phyloP scores from a whole-genome alignment of 2,797 vertebrate genomes.

The Bufotes viridis region DNA sequence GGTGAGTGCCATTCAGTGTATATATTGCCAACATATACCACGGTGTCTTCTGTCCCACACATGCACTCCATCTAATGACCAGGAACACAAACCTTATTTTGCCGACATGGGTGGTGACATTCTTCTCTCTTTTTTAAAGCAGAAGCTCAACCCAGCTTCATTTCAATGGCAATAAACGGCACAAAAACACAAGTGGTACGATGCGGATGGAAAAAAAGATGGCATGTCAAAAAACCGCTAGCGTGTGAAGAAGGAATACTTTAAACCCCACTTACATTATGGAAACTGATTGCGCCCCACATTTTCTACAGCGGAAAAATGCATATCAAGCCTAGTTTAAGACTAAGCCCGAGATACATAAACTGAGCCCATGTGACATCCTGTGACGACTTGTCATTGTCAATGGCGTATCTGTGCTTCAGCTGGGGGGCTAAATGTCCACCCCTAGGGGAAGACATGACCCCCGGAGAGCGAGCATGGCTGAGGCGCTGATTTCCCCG shows the following conservation, averaged over 20 bases:
- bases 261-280: neutral
- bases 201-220: neutral
- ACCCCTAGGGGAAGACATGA: slow-evolving; percentile 16
- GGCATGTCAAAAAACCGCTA: neutral
- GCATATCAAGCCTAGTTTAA: too few species aligned
- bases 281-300: neutral
- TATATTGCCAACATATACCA: too few species aligned
- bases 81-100: too few species aligned
- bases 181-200: neutral
- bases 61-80: too few species aligned
- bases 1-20: too few species aligned
- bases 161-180: neutral
- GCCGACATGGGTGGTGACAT: too few species aligned
- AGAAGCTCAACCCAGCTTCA: too few species aligned
- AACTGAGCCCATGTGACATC: neutral
- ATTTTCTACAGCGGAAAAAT: neutral
- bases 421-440: neutral
- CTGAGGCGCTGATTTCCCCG: slow-evolving; percentile 25
- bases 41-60: too few species aligned
- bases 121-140: too few species aligned
- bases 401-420: neutral
- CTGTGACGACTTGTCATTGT: neutral
- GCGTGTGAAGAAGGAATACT: neutral
- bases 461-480: neutral
- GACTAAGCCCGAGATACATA: neutral